Conservation (phyloP, 2,113 vertebrate species). For the Myxocyprinus asiaticus region DNA sequence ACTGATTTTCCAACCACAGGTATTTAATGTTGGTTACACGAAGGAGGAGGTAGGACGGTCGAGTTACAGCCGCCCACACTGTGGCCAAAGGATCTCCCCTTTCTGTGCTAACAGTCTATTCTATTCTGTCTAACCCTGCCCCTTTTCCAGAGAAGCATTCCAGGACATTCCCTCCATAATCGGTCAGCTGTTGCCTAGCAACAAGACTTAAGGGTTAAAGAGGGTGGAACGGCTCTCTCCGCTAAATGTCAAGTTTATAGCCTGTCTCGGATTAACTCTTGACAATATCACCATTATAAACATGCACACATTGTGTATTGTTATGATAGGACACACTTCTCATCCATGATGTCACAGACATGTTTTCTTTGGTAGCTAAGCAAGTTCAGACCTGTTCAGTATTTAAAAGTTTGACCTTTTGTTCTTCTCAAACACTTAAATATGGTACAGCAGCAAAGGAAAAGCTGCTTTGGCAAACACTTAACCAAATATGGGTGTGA, state of each 20-base stretch:
- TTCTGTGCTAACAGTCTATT: constrained; percentile 7
- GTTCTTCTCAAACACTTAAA: too few species aligned
- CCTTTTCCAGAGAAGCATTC: constrained; percentile 57
- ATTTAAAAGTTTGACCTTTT: too few species aligned
- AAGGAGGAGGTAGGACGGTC: neutral
- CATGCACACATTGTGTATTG: neutral
- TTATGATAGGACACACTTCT: neutral
- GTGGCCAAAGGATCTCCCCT: neutral
- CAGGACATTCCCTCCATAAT: constrained; percentile 70
- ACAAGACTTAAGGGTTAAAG: constrained; percentile 68
- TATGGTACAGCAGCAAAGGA: too few species aligned
- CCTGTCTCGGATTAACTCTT: neutral
- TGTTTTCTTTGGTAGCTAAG: neutral
- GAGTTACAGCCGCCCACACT: neutral
- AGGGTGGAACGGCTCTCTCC: constrained; percentile 48
- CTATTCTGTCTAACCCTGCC: neutral
- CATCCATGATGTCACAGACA: neutral
- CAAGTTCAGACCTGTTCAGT: too few species aligned
- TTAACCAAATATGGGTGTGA: too few species aligned
- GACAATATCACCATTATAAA: neutral
- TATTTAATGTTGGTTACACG: neutral
- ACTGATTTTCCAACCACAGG: neutral
- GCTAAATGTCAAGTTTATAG: constrained; percentile 36
- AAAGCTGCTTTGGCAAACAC: too few species aligned
- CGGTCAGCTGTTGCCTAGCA: constrained; percentile 76